Percentiles rank a stretch among this genome's conserved stretches.
phyloP scores from a whole-genome alignment of 2,888 invertebrate species.

The Diadegma fenestrale region DNA sequence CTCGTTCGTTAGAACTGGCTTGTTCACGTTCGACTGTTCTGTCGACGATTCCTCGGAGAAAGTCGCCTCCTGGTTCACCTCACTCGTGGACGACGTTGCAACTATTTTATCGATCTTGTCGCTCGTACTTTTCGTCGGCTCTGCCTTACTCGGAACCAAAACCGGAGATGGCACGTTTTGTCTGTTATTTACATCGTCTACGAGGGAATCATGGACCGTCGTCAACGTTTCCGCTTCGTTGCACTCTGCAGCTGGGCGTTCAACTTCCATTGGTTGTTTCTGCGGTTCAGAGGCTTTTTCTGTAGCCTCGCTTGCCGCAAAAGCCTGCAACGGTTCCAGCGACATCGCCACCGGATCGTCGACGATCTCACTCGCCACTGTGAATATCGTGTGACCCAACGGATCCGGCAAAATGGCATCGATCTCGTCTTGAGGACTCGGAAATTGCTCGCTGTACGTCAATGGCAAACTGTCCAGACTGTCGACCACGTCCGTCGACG shows the following conservation, averaged over 20 bases:
- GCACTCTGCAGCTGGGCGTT: not conserved
- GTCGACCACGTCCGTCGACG: slow-evolving; percentile 10
- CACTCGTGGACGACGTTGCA: not conserved
- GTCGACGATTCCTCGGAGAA: not conserved
- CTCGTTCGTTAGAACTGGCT: not conserved
- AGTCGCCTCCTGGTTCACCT: not conserved
- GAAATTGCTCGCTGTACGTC: slow-evolving; percentile 42
- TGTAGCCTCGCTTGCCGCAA: not conserved
- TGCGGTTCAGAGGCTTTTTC: slow-evolving; percentile 20
- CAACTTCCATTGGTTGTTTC: not conserved
- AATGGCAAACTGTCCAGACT: slow-evolving; percentile 19
- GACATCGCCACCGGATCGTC: slow-evolving; percentile 24
- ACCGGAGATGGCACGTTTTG: slow-evolving; percentile 44
- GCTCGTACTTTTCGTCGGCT: slow-evolving; percentile 1
- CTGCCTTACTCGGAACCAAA: not conserved
- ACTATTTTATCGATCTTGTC: not conserved
- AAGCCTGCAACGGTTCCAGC: not conserved
- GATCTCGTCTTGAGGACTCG: slow-evolving; percentile 21
- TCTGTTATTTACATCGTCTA: not conserved
- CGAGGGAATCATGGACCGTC: not conserved
- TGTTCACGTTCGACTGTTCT: not conserved
- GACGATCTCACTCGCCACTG: slow-evolving; percentile 41
- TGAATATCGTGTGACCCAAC: slow-evolving; percentile 35
- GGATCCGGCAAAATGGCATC: slow-evolving; percentile 56
- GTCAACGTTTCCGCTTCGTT: slow-evolving; percentile 8